Evolutionary conservation across 1,140 invertebrate genomes (phyloP).

Genomic region (Venustaconcha ellipsiformis): DNA sequence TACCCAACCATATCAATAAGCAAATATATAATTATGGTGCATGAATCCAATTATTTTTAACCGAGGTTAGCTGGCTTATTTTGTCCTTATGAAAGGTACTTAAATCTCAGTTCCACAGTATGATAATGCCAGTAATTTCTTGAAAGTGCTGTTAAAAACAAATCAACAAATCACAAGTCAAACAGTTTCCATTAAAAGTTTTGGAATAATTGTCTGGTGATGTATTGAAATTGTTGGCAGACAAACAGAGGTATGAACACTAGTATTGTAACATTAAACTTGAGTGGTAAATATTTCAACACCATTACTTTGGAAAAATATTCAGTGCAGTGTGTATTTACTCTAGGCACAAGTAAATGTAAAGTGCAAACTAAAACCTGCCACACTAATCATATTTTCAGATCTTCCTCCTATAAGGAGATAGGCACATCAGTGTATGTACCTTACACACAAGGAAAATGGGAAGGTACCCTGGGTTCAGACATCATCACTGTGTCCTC

Average conservation of each 20-base stretch:
- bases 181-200: no score
- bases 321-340: not conserved
- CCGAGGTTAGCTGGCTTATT: no score
- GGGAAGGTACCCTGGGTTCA: conserved; percentile 65
- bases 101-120: no score
- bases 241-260: not conserved
- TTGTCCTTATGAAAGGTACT: no score
- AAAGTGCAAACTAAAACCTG: not conserved
- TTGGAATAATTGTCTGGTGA: not conserved
- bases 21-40: no score
- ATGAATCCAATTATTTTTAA: no score
- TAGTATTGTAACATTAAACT: not conserved
- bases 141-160: no score
- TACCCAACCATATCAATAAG: no score
- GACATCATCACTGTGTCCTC: conserved; percentile 61
- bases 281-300: not conserved
- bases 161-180: no score
- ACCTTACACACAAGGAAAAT: conserved; percentile 68
- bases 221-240: not conserved
- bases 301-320: not conserved
- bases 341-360: not conserved
- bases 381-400: conserved; percentile 29
- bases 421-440: conserved; percentile 47
- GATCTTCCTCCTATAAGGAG: conserved; percentile 57
- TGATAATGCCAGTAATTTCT: no score